A percentile compares a stretch with the other conserved stretches of the same genome.
Conservation (phyloP, 2,113 vertebrate species). For the Falco punctatus region DNA sequence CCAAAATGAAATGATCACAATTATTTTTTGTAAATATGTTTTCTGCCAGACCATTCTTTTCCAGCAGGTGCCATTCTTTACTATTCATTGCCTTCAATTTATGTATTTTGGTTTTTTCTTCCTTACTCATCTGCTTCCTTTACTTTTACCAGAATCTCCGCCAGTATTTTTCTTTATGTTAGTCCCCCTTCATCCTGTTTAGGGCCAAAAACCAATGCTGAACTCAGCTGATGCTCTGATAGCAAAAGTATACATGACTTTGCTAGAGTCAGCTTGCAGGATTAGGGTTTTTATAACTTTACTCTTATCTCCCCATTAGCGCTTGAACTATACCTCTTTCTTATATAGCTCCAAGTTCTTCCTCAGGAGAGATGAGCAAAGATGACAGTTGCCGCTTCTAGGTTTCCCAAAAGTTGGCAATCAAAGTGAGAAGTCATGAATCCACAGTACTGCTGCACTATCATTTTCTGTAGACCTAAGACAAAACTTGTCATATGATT, state of each 20-base stretch:
- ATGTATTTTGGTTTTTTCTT: background rate
- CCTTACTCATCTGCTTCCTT: background rate
- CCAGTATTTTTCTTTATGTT: background rate
- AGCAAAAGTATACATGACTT: background rate
- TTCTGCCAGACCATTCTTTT: background rate
- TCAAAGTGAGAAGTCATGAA: constrained; percentile 60
- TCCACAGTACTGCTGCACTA: constrained; percentile 28
- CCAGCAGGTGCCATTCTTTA: background rate
- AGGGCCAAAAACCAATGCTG: background rate
- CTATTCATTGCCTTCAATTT: background rate
- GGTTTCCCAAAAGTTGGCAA: constrained; percentile 52
- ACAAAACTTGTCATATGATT: constrained; percentile 48
- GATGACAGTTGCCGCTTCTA: constrained; percentile 26
- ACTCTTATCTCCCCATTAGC: constrained; percentile 22
- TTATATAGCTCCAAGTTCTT: constrained; percentile 8
- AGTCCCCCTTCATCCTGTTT: background rate
- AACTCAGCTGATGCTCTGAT: background rate
- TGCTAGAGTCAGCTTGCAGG: background rate
- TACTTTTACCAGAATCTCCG: background rate
- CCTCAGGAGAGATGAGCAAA: constrained; percentile 1
- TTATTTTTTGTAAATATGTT: background rate
- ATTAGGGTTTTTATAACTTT: background rate
- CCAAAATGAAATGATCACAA: background rate
- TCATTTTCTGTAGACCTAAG: constrained; percentile 52
- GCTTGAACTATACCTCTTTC: constrained; percentile 25